Conservation (phyloP, 2,797 vertebrate genomes). For the Epinephelus coioides region DNA sequence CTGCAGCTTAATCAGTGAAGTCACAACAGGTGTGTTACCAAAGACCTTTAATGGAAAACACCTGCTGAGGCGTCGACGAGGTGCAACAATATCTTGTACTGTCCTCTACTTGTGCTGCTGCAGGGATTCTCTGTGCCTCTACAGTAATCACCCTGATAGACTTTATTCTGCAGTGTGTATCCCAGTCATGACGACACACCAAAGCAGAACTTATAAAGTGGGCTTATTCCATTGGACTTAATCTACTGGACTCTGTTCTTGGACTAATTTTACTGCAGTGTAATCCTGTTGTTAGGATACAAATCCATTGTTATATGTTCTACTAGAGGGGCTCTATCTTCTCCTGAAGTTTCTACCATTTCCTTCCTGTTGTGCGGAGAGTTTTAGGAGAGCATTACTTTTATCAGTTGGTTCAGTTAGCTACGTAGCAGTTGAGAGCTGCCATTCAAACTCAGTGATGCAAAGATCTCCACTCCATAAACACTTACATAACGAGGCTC, state of each 20-base stretch:
- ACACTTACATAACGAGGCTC: neutral
- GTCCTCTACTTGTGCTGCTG: neutral
- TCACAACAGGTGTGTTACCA: constrained; percentile 14
- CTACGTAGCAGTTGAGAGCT: neutral
- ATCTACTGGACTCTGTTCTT: constrained; percentile 5
- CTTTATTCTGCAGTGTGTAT: neutral
- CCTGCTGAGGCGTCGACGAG: constrained; percentile 1
- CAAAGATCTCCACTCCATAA: neutral
- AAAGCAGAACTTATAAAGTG: constrained; percentile 1
- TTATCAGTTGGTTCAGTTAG: neutral
- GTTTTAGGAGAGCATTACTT: neutral
- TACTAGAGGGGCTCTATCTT: neutral
- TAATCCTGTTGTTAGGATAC: neutral
- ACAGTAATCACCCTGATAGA: constrained; percentile 7
- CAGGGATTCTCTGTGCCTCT: neutral
- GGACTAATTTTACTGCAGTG: neutral
- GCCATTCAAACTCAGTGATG: neutral
- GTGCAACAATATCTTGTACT: neutral
- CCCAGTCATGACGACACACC: neutral
- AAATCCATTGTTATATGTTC: neutral
- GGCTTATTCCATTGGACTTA: neutral
- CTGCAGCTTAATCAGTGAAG: neutral
- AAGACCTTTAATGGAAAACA: constrained; percentile 19
- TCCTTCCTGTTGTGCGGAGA: neutral
- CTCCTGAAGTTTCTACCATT: neutral